phyloP scores from a whole-genome alignment of 1,140 invertebrate genomes.

The Bacillus rossius region DNA sequence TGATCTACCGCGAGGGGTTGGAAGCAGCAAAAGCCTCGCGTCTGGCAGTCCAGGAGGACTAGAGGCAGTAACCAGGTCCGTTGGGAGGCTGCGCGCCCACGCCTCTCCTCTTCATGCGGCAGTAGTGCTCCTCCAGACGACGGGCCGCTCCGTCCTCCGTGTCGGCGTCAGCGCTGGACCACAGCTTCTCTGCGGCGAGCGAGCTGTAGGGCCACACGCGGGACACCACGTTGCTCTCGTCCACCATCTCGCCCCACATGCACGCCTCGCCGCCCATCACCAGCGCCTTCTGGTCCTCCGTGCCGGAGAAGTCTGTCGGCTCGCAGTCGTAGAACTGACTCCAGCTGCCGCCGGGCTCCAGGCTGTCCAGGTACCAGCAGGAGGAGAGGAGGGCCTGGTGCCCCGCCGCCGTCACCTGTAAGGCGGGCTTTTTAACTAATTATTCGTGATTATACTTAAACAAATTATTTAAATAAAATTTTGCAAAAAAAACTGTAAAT shows the following conservation, averaged over 20 bases:
- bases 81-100: constrained; percentile 65
- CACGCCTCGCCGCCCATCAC: constrained; percentile 84
- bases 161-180: constrained; percentile 51
- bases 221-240: constrained; percentile 53
- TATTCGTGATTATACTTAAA: no score
- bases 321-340: constrained; percentile 68
- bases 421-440: no score
- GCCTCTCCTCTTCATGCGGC: constrained; percentile 70
- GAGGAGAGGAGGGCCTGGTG: constrained; percentile 63
- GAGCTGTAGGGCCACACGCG: constrained; percentile 72
- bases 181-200: constrained; percentile 79
- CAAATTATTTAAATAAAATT: no score
- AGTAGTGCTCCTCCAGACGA: constrained; percentile 77
- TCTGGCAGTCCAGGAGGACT: no score
- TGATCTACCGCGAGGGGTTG: no score
- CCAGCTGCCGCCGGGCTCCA: constrained; percentile 70
- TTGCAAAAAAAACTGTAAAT: no score
- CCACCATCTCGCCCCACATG: constrained; percentile 87
- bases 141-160: constrained; percentile 44
- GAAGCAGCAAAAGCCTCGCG: no score
- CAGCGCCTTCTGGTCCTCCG: constrained; percentile 40
- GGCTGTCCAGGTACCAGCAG: constrained; percentile 82
- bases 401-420: constrained; percentile 49
- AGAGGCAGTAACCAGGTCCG: constrained; percentile 58
- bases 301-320: constrained; percentile 56